Conservation (phyloP, 23 tunicate species). For the Ascidia mentula region DNA sequence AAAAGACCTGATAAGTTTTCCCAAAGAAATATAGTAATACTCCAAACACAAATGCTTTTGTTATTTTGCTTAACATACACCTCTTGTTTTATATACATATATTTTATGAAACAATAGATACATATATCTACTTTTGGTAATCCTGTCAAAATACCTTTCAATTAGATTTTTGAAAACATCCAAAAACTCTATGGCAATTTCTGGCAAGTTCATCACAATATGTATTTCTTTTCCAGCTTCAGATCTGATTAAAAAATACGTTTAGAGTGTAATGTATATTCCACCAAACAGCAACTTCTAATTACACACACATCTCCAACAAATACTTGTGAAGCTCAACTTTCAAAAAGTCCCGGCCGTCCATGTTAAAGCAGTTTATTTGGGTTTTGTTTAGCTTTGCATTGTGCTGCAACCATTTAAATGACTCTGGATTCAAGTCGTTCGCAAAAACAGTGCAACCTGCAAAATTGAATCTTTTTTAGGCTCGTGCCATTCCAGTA, state of each 20-base stretch:
- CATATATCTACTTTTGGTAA: too few species aligned
- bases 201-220: slow-evolving; percentile 46
- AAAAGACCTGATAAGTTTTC: too few species aligned
- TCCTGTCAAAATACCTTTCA: too few species aligned
- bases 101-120: too few species aligned
- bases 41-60: too few species aligned
- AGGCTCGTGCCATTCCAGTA: too few species aligned
- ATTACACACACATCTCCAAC: background rate
- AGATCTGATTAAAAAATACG: background rate
- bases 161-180: slow-evolving; percentile 30
- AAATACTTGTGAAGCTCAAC: background rate
- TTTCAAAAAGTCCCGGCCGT: slow-evolving; percentile 37
- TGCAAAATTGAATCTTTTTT: too few species aligned
- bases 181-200: slow-evolving; percentile 28
- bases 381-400: slow-evolving; percentile 39
- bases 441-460: slow-evolving; percentile 82
- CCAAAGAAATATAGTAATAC: too few species aligned
- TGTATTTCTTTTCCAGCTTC: background rate
- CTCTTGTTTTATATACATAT: too few species aligned
- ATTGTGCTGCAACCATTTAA: slow-evolving; percentile 43
- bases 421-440: slow-evolving; percentile 74
- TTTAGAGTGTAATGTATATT: too few species aligned
- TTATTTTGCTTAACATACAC: too few species aligned
- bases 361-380: slow-evolving; percentile 33
- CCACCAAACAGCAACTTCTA: too few species aligned